Conservation (phyloP, 2,113 vertebrate species). For the Callipepla californica region DNA sequence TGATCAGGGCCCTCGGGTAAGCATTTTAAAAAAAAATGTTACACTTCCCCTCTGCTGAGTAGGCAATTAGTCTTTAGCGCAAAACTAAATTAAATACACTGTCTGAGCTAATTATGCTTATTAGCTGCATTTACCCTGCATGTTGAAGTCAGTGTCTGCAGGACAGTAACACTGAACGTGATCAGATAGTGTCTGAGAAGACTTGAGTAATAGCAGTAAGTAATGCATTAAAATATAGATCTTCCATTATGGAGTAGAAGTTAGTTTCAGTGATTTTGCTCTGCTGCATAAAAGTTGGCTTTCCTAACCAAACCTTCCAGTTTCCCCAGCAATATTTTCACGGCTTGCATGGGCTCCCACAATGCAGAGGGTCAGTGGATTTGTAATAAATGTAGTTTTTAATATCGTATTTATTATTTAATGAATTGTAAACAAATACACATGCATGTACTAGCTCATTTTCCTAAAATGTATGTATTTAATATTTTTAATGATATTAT, state of each 20-base stretch:
- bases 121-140: constrained; percentile 73
- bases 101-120: constrained; percentile 72
- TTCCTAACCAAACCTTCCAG: constrained; percentile 54
- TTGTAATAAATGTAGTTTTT: constrained; percentile 31
- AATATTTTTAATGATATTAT: constrained; percentile 12
- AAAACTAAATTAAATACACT: constrained; percentile 66
- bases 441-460: constrained; percentile 52
- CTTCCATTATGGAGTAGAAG: neutral
- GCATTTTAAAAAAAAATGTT: constrained; percentile 83
- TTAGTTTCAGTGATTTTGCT: constrained; percentile 22
- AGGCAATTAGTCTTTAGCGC: constrained; percentile 66
- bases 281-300: constrained; percentile 25
- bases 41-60: constrained; percentile 65
- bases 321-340: constrained; percentile 35
- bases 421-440: constrained; percentile 28
- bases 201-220: neutral
- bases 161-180: constrained; percentile 40
- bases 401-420: constrained; percentile 29
- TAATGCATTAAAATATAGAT: neutral
- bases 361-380: constrained; percentile 2
- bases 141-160: constrained; percentile 72
- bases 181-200: constrained; percentile 17
- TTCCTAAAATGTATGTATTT: neutral
- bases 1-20: constrained; percentile 99
- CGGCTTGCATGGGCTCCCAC: constrained; percentile 44